Conservation (phyloP, 2,113 vertebrate genomes). For the Phylloscopus trochiloides region DNA sequence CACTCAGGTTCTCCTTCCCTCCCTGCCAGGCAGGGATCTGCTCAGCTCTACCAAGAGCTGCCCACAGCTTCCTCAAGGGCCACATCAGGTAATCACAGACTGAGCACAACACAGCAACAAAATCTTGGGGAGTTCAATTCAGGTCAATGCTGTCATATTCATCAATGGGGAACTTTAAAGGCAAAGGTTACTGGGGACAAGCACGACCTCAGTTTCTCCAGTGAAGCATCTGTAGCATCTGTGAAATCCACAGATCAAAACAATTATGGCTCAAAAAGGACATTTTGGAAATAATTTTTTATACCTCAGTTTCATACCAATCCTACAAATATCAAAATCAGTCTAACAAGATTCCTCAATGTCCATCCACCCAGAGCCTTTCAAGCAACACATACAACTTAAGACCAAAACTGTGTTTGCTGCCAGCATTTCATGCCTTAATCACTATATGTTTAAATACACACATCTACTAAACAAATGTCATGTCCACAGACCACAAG, state of each 20-base stretch:
- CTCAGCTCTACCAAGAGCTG: background rate
- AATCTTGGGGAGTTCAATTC: background rate
- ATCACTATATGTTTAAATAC: background rate
- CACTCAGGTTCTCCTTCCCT: background rate
- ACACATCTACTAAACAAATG: background rate
- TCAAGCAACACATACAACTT: background rate
- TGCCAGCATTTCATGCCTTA: background rate
- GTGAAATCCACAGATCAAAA: background rate
- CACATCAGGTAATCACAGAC: fast-evolving
- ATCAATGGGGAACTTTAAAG: background rate
- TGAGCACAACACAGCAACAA: background rate
- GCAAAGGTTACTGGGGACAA: background rate
- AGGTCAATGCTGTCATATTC: background rate
- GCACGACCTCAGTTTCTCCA: background rate
- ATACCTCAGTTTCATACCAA: background rate
- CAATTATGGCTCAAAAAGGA: background rate
- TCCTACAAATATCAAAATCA: background rate
- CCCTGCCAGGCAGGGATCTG: background rate
- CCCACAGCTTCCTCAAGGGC: background rate
- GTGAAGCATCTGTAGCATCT: background rate
- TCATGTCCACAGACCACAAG: background rate
- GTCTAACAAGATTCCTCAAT: background rate
- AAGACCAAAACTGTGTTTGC: background rate
- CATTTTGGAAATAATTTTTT: background rate
- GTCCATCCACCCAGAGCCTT: background rate